Evolutionary conservation across 2,797 vertebrate species (phyloP), one percentile per base, ranked within the genome.

Genomic region (Euthynnus affinis): DNA sequence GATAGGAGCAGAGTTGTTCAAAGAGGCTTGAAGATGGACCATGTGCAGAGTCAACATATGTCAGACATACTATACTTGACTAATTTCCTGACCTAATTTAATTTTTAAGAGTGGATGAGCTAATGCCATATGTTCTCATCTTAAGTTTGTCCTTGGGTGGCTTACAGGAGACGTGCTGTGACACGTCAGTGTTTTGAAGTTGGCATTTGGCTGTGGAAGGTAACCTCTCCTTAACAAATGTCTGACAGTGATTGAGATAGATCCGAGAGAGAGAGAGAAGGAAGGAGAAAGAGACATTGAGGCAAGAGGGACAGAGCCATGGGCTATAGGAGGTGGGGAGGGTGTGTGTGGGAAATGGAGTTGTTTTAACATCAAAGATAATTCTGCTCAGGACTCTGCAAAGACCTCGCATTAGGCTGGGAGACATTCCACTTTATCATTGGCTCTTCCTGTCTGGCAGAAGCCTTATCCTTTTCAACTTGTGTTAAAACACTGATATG

Each of bases 161-260:
- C 87, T 67, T 75, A 80, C 25, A 2, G 40, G 17, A 67, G 79
- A 66, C 84, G 9, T 72, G 90, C 88, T 69, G 59, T 15, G 75
- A 86, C 94, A 83, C n/a, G 91, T 79, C 59, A 18, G 52, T 83
- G 79, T 87, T 92, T 89, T 91, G 83, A 91, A 83, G 86, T 86
- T 86, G 61, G 66, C 73, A 66, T 83, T 71, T 60, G 65, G n/a
- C 67, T 78, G 80, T 76, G 52, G 76, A 89, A 60, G 74, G 65
- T 84, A 91, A 83, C 78, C 83, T 79, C 83, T 85, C 82, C 68
- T 77, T 87, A 66, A 68, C 86, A 57, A 66, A 74, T 65, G 74
- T 81, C 81, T 88, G 91, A 89, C 84, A 86, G 85, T 88, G 91
- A 94, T 86, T 82, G 88, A 94, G 91, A 93, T 62, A 23, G 82